Base-by-base conservation (phyloP, 2,888 invertebrate species). In the Chrysopilus asiliformis region DNA sequence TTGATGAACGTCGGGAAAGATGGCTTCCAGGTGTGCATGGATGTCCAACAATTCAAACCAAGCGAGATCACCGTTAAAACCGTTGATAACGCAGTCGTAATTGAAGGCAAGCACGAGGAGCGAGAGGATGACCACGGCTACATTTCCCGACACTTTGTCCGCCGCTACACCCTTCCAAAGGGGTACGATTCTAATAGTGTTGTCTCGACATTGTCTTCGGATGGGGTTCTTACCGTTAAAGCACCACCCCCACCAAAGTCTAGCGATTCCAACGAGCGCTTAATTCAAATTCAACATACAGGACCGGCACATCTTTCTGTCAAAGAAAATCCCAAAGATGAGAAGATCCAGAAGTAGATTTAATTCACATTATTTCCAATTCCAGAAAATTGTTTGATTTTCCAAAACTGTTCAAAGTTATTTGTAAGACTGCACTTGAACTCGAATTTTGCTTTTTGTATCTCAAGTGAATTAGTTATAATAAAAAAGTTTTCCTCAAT, bases 91-190 rank as follows among this genome's bases (percentile, higher is more conserved):
- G 67, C 65, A 38, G 68, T 80, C 19, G 57, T 77, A 2, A 69
- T 77, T n/a, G 78, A 81, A 53, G 83, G 74, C 9, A 76, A 74
- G 51, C 79, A 80, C 52, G 76, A 77, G 49, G 79, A 79, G 46
- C 73, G 72, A 43, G 68, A 72, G 26, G 80, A 82, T 46, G 72
- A 76, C 28, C 77, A 79, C 46, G 84, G 84, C 1, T 78, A 63
- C 55, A 76, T 89, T 40, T 79, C 84, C 6, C 70, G 87, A 26
- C 84, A 86, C 57, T 87, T 89, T 57, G 70, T 70, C 3, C 70
- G 87, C 39, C 68, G 70, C 40, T 81, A 81, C 55, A 61, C 75
- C 46, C 58, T 82, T 10, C 81, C 81, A 5, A 60, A 70, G 27
- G 74, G 71, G 27, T 75, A 76, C 47, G 79, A 86, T 40, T 69